These are phyloP conservation scores for Ornithorhynchus anatinus DNA, from an alignment of 2,113 vertebrate genomes.

Conservation along the genomic window DNA sequence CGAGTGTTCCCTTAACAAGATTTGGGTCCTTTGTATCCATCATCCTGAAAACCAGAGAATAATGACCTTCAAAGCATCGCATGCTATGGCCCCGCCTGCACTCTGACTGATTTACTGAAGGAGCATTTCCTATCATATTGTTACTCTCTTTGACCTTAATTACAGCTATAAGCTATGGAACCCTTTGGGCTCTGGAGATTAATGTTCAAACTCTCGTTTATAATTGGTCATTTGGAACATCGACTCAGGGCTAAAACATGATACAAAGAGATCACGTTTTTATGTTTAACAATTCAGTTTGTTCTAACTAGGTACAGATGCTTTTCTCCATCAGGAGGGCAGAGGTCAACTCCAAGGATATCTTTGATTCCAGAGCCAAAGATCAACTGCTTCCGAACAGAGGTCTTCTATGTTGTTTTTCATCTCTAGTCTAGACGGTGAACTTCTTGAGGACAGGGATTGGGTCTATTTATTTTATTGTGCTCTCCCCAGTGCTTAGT, in stretches of 20 bases:
- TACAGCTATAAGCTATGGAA: not conserved
- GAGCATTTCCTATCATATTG: not conserved
- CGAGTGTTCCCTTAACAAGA: constrained; percentile 5
- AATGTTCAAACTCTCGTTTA: constrained; percentile 13
- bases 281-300: not conserved
- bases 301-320: constrained; percentile 1
- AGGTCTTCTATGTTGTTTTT: not conserved
- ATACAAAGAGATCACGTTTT: not conserved
- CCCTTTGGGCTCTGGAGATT: constrained; percentile 16
- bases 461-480: too few species aligned
- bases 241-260: not conserved
- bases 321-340: constrained; percentile 7
- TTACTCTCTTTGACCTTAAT: not conserved
- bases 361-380: not conserved
- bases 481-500: too few species aligned
- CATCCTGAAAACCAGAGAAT: constrained; percentile 11
- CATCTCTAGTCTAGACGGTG: too few species aligned
- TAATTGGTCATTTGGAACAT: constrained; percentile 25
- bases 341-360: not conserved
- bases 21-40: constrained; percentile 7
- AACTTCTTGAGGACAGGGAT: too few species aligned
- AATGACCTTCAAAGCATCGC: constrained; percentile 24
- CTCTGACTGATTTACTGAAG: constrained; percentile 8
- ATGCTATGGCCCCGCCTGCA: constrained; percentile 6
- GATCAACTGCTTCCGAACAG: not conserved